Evolutionary conservation across 1,140 invertebrate genomes (phyloP).

Genomic region (Halyomorpha halys): DNA sequence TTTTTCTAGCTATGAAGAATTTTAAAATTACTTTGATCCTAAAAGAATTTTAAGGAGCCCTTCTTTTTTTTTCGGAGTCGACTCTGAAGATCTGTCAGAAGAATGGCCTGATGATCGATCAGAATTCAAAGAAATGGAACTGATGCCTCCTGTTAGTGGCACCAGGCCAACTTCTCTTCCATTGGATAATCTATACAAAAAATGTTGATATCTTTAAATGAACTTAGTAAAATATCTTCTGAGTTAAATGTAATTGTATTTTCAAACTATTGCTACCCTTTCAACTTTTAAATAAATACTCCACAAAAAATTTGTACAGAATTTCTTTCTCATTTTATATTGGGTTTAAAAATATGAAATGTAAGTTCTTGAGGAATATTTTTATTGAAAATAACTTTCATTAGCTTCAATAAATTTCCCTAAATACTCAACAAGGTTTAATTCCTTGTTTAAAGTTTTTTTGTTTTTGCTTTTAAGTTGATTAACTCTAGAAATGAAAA

Average conservation of each 20-base stretch:
- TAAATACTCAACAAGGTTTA: no score
- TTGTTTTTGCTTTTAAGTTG: no score
- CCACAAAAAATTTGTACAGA: not conserved
- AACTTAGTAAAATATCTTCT: not conserved
- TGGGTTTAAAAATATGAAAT: no score
- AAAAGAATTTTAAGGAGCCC: not conserved
- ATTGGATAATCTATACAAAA: not conserved
- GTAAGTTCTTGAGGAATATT: no score
- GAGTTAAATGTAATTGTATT: not conserved
- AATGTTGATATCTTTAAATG: not conserved
- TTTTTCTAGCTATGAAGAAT: not conserved
- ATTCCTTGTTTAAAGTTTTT: no score
- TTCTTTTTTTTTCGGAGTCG: slow-evolving; percentile 5
- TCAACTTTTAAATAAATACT: not conserved
- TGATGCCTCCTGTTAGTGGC: not conserved
- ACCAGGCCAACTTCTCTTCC: not conserved
- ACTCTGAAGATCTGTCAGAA: not conserved
- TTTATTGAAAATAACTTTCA: no score
- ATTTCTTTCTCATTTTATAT: not conserved
- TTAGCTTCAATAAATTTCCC: no score
- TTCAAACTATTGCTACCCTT: not conserved
- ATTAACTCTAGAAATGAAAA: no score
- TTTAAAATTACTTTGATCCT: slow-evolving; percentile 10
- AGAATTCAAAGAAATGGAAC: not conserved
- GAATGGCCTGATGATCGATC: not conserved